phyloP scores from a whole-genome alignment of 2,113 vertebrate genomes.

The Microcebus griseorufus region DNA sequence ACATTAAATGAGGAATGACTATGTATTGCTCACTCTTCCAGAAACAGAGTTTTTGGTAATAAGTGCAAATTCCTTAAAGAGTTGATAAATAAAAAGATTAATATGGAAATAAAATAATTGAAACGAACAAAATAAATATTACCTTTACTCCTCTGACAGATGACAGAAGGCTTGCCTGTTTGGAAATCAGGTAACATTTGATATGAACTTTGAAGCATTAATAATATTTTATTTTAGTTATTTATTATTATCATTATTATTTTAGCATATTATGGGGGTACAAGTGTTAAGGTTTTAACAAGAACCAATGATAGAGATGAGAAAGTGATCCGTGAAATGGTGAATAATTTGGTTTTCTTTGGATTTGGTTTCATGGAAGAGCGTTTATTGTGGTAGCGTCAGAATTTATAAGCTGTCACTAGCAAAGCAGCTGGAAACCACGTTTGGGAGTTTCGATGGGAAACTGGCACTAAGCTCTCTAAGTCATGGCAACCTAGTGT shows the following conservation, averaged over 20 bases:
- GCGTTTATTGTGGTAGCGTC: neutral
- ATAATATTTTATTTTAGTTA: neutral
- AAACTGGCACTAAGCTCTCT: neutral
- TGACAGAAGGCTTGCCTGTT: neutral
- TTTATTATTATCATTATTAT: too few species aligned
- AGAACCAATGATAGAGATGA: neutral
- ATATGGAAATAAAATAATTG: neutral
- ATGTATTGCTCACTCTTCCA: neutral
- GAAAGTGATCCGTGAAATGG: neutral
- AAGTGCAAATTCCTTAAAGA: neutral
- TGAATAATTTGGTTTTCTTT: neutral
- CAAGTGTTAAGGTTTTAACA: neutral
- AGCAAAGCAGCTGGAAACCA: neutral
- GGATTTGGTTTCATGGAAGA: neutral
- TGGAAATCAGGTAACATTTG: neutral
- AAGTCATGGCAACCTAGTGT: neutral
- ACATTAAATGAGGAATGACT: neutral
- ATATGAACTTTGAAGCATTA: neutral
- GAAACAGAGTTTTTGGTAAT: neutral
- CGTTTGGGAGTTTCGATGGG: neutral
- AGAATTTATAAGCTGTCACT: neutral
- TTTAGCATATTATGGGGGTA: too few species aligned
- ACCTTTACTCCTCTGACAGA: neutral
- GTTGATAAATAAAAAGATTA: neutral
- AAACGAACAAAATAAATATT: neutral